These are phyloP conservation scores for Salticus scenicus DNA, from an alignment of 2,888 invertebrate genomes.

Conservation along the genomic window DNA sequence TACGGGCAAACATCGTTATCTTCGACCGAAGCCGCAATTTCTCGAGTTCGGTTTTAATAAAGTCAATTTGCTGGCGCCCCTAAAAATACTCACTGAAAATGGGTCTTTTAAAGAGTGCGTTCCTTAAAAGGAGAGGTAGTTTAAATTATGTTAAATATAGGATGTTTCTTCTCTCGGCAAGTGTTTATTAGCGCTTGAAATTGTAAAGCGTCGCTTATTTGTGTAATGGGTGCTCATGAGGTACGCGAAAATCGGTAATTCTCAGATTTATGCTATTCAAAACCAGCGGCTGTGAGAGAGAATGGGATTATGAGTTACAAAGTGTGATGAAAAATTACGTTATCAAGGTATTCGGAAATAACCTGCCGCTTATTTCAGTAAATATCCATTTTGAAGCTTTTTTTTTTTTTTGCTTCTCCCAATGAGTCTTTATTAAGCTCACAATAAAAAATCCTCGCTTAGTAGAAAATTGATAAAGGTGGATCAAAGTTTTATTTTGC, in stretches of 20 bases:
- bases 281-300: neutral
- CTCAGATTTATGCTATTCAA: conserved; percentile 23
- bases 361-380: conserved; percentile 44
- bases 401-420: no score
- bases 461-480: no score
- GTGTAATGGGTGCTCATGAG: conserved; percentile 30
- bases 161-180: conserved; percentile 23
- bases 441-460: no score
- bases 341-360: conserved; percentile 45
- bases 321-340: conserved; percentile 28
- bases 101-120: conserved; percentile 15
- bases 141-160: conserved; percentile 62
- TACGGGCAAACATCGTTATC: conserved; percentile 45
- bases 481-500: no score
- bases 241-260: conserved; percentile 38
- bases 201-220: conserved; percentile 35
- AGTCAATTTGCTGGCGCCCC: conserved; percentile 19
- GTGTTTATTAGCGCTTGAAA: conserved; percentile 32
- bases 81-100: conserved; percentile 2
- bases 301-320: conserved; percentile 21
- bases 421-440: neutral
- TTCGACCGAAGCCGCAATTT: conserved; percentile 39
- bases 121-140: conserved; percentile 45
- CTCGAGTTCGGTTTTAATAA: conserved; percentile 27
- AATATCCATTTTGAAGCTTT: neutral